Evolutionary conservation across 2,113 vertebrate genomes (phyloP), one percentile per base, ranked within the genome.

Genomic region (Pelobates fuscus): DNA sequence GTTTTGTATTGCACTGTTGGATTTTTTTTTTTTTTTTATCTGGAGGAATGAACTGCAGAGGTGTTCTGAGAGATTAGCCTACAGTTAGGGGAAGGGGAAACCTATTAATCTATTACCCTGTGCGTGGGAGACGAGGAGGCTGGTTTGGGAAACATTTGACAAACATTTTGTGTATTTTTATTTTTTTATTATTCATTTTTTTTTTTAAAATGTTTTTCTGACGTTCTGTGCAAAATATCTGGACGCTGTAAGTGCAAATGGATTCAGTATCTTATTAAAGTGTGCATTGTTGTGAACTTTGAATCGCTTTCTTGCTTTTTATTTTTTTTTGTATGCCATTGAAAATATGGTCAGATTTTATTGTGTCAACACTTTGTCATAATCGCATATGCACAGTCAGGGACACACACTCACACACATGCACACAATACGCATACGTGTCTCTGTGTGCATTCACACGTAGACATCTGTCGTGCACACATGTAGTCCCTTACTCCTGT

Each of bases 121-220:
- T 49, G 15, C 44, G 5, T 11, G 17, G 12, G 44, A 14, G 59
- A 37, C 0, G 7, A 2, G 63, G 8, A 11, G n/a, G 1, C 17
- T 58, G 11, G 26, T 10, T 26, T 20, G 1, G 17, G 8, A 2
- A 58, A 11, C 18, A 15, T 2, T 27, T 0, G 10, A 12, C 0
- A 2, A 20, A 0, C 14, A 24, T 2, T 49, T 8, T 24, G 6
- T 78, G 88, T 88, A 89, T 83, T 91, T 91, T 91, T 88, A 37
- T 10, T 37, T 5, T 37, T 5, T 1, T 37, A 10, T 37, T 32
- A 10, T 37, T n/a, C n/a, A n/a, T 37, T 37, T 37, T 1, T 37
- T 37, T 37, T 37, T 37, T 37, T 37, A 37, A 37, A 37, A n/a
- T 88, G 29, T 90, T 91, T 89, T 86, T 63, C 78, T 85, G 81